Evolutionary conservation across 1,140 invertebrate species (phyloP).

Genomic region (Globodera rostochiensis): DNA sequence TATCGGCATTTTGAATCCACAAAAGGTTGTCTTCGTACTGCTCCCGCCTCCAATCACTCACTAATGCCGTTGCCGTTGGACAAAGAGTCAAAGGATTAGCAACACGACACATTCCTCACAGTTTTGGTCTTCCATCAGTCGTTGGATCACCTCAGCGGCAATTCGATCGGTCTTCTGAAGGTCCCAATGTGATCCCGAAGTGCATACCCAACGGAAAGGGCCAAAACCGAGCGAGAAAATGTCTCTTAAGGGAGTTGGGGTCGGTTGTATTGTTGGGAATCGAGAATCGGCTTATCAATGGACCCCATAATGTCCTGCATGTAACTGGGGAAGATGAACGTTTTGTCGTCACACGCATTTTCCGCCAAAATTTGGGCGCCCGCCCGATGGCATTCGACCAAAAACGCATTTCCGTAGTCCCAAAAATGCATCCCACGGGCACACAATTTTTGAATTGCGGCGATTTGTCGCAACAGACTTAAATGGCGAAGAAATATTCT

Average conservation of each 20-base stretch:
- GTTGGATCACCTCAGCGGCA: conserved; percentile 69
- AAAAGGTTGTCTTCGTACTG: conserved; percentile 73
- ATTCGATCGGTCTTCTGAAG: conserved; percentile 72
- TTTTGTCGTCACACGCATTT: conserved; percentile 66
- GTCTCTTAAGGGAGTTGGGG: conserved; percentile 67
- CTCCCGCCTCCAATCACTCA: conserved; percentile 47
- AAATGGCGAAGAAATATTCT: conserved; percentile 24
- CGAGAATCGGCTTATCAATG: conserved; percentile 3
- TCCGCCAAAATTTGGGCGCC: conserved; percentile 67
- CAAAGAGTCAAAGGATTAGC: not conserved
- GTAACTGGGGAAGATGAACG: conserved; percentile 75
- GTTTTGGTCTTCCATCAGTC: conserved; percentile 65
- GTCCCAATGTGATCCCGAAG: conserved; percentile 71
- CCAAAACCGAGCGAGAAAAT: conserved; percentile 77
- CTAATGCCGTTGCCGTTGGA: not conserved
- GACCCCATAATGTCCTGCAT: conserved; percentile 77
- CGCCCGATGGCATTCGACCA: conserved; percentile 73
- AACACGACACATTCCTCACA: conserved; percentile 53
- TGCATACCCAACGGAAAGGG: conserved; percentile 77
- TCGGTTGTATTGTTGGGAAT: conserved; percentile 8
- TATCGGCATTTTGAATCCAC: conserved; percentile 73
- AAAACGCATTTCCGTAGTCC: conserved; percentile 77
- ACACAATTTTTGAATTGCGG: conserved; percentile 72
- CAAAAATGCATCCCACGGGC: conserved; percentile 73
- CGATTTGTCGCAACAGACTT: conserved; percentile 72